A percentile compares a stretch with the other conserved stretches of the same genome.
Evolutionary conservation across 2,888 invertebrate species (phyloP).

Genomic region (Sarcophaga variegata): DNA sequence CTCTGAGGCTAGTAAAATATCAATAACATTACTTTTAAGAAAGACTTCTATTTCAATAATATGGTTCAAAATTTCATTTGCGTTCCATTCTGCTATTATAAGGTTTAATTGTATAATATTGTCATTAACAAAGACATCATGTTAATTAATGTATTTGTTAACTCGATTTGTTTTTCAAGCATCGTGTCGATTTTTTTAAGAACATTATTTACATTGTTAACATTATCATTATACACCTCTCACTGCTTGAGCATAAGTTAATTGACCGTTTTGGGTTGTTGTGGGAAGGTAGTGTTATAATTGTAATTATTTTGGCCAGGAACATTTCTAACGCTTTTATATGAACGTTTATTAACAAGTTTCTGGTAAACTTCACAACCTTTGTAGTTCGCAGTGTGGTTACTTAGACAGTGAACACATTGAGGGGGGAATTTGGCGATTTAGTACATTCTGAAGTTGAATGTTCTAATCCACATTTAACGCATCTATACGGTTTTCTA

Average conservation of each 20-base stretch:
- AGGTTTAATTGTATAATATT: neutral
- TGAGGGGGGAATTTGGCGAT: no score
- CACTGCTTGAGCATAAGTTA: neutral
- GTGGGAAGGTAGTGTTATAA: neutral
- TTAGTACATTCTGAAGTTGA: no score
- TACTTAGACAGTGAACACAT: no score
- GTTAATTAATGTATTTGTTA: constrained; percentile 34
- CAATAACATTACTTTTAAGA: constrained; percentile 11
- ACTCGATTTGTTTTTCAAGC: constrained; percentile 32
- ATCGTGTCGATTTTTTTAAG: constrained; percentile 31
- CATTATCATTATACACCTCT: neutral
- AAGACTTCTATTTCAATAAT: constrained; percentile 10
- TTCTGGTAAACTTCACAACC: neutral
- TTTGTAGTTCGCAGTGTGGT: no score
- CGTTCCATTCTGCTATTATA: neutral
- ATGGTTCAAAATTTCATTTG: constrained; percentile 33
- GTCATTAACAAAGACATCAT: constrained; percentile 19
- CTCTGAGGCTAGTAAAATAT: constrained; percentile 24
- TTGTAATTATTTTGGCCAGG: neutral
- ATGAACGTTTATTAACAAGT: neutral
- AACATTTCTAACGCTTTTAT: constrained; percentile 7
- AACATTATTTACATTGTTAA: constrained; percentile 7
- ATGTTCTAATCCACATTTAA: neutral
- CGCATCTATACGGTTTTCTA: neutral
- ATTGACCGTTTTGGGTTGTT: neutral